A percentile compares a stretch with the other conserved stretches of the same genome.
phyloP scores from a whole-genome alignment of 2,797 vertebrate species.

The Bryconaethiops microstoma region DNA sequence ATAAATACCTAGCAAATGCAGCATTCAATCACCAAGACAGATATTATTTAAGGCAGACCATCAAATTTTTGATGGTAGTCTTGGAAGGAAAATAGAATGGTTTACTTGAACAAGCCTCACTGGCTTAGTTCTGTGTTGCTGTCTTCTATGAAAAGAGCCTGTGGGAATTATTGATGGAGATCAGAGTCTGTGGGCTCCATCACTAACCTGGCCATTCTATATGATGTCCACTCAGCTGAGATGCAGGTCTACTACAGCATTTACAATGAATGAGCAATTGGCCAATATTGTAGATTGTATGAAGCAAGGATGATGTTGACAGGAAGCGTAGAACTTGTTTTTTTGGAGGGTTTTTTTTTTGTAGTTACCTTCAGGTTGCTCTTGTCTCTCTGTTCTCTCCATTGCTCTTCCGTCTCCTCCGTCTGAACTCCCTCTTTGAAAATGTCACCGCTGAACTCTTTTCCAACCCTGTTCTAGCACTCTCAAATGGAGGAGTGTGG shows the following conservation, averaged over 20 bases:
- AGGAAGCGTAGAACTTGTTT: slow-evolving; percentile 7
- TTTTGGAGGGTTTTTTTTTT: slow-evolving; percentile 21
- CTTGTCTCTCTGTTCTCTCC: slow-evolving; percentile 46
- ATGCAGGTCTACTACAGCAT: neutral
- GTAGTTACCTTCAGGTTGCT: neutral
- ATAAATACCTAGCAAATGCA: neutral
- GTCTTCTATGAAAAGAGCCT: slow-evolving; percentile 68
- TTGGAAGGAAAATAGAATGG: neutral
- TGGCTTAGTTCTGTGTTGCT: slow-evolving; percentile 54
- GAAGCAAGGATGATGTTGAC: neutral
- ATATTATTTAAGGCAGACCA: neutral
- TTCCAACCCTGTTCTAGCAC: slow-evolving; percentile 58
- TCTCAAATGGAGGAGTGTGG: slow-evolving; percentile 51
- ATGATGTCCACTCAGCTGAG: slow-evolving; percentile 28
- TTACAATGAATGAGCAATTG: neutral
- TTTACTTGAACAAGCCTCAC: slow-evolving; percentile 14
- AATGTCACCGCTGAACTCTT: slow-evolving; percentile 62
- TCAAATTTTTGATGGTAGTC: no score
- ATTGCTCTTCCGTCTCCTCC: slow-evolving; percentile 55
- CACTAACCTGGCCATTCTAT: slow-evolving; percentile 63
- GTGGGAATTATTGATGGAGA: slow-evolving; percentile 81
- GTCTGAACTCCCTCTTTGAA: slow-evolving; percentile 64
- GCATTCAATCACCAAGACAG: neutral
- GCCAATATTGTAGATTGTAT: slow-evolving; percentile 1
- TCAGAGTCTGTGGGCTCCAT: slow-evolving; percentile 69